Evolutionary conservation across 2,888 invertebrate genomes (phyloP).

Genomic region (Drosophila mulleri): DNA sequence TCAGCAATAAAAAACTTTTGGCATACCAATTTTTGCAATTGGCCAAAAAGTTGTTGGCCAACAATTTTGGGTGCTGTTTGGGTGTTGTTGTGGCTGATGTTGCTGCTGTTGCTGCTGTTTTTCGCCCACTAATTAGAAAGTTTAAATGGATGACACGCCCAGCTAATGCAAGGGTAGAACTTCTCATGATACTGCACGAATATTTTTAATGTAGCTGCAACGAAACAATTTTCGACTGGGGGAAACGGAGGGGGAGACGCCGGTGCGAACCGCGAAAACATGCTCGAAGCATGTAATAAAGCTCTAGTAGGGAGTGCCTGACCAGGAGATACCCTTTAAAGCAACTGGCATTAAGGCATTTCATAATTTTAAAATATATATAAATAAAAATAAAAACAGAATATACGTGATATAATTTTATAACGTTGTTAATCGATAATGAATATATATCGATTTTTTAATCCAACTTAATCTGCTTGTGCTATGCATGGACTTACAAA

Average conservation of each 20-base stretch:
- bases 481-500: no score
- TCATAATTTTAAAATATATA: no score
- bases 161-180: constrained; percentile 37
- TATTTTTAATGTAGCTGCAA: constrained; percentile 67
- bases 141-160: constrained; percentile 66
- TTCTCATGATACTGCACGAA: constrained; percentile 18
- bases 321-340: neutral
- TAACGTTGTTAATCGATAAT: no score
- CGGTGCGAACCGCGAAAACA: constrained; percentile 14
- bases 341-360: no score
- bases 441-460: no score
- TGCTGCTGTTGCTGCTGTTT: constrained; percentile 14
- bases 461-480: no score
- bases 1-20: constrained; percentile 77
- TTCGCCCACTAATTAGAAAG: constrained; percentile 72
- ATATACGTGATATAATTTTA: no score
- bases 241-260: neutral
- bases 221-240: constrained; percentile 69
- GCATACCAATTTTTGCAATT: constrained; percentile 48
- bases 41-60: constrained; percentile 1
- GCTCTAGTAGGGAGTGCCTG: neutral
- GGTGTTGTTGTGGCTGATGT: neutral
- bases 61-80: neutral
- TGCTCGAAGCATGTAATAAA: neutral
- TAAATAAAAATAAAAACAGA: no score